A percentile compares a stretch with the other conserved stretches of the same genome.
Conservation (phyloP, 2,888 invertebrate species). For the Malachius bipustulatus region DNA sequence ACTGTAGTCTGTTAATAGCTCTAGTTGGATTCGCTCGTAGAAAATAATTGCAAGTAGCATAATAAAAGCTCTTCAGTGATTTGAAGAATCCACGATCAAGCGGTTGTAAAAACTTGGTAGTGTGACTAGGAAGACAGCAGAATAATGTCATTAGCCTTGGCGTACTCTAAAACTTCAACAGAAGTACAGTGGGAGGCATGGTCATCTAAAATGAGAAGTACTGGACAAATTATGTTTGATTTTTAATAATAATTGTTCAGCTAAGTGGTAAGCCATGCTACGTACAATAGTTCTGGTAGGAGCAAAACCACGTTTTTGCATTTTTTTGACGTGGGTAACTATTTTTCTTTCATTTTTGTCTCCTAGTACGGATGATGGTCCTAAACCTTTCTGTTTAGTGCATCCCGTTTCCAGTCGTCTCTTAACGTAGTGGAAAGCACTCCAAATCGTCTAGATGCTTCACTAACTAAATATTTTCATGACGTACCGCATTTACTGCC, state of each 20-base stretch:
- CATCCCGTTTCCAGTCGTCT: no score
- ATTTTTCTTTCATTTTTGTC: constrained; percentile 10
- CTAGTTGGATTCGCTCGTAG: constrained; percentile 9
- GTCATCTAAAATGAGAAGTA: no score
- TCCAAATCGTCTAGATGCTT: no score
- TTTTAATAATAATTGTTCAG: no score
- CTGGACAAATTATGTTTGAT: neutral
- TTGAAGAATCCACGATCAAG: constrained; percentile 1
- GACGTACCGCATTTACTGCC: no score
- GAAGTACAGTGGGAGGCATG: no score
- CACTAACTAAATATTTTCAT: no score
- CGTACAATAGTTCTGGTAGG: constrained; percentile 12
- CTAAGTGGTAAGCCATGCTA: constrained; percentile 13
- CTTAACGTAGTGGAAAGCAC: no score
- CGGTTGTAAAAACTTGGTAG: neutral
- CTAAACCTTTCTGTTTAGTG: constrained; percentile 7
- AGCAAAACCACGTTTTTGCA: constrained; percentile 16
- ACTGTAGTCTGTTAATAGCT: constrained; percentile 14
- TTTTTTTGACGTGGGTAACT: constrained; percentile 10
- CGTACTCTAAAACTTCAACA: no score
- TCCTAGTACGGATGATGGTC: constrained; percentile 9
- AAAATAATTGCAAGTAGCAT: no score
- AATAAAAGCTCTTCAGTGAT: no score
- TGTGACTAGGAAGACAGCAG: constrained; percentile 2
- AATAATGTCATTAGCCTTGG: neutral